Percentiles rank a stretch among this genome's conserved stretches.
Evolutionary conservation across 2,888 invertebrate species (phyloP).

Genomic region (Bombylius major): DNA sequence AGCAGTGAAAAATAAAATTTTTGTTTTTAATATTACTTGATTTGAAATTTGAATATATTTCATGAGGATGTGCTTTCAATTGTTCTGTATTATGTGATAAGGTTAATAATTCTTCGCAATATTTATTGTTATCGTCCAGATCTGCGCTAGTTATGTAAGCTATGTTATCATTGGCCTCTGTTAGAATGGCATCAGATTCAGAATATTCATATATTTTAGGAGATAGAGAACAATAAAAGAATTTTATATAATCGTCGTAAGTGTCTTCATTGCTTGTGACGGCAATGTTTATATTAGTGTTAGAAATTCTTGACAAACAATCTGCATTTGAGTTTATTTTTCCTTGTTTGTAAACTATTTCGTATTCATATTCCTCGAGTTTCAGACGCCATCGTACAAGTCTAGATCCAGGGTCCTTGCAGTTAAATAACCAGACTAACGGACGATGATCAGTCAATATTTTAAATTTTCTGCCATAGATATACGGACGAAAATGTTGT

Average conservation of each 20-base stretch:
- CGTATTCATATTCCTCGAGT: background rate
- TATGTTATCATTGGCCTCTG: background rate
- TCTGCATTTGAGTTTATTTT: constrained; percentile 1
- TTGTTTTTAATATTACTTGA: background rate
- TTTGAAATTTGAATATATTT: constrained; percentile 4
- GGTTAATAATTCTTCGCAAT: background rate
- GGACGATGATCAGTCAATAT: background rate
- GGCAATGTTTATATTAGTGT: too few species aligned
- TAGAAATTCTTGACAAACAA: background rate
- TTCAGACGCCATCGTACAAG: background rate
- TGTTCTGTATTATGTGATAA: background rate
- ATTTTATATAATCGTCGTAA: background rate
- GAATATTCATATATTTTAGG: background rate
- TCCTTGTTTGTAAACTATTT: background rate
- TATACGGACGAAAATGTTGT: background rate
- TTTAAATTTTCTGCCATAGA: background rate
- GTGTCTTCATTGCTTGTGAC: background rate
- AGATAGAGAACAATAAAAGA: background rate
- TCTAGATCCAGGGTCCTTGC: background rate
- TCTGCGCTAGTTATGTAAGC: constrained; percentile 1
- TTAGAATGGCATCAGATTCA: background rate
- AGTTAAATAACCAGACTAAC: background rate
- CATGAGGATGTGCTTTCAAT: background rate
- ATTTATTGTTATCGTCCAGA: background rate
- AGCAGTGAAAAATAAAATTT: constrained; percentile 2